Evolutionary conservation across 2,888 invertebrate species (phyloP), one percentile per base, ranked within the genome.

Genomic region (Drosophila vallismaia): DNA sequence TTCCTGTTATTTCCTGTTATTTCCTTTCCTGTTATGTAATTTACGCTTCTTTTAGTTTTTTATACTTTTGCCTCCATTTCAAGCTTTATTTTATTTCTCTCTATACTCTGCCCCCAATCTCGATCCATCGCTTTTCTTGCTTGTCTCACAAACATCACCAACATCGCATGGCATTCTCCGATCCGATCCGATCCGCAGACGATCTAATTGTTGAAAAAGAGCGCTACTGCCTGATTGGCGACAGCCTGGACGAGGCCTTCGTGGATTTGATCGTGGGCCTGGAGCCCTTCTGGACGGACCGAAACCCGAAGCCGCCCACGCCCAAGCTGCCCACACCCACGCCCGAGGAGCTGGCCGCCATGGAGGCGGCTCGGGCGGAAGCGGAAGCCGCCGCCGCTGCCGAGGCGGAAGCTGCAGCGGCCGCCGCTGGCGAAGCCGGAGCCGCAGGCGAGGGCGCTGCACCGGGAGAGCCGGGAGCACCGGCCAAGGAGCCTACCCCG

Each of bases 181-280:
- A 19, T 19, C 19, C 19, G 19, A 19, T 19, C 19, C 64, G 12
- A 57, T 45, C 24, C 52, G 7, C 72, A 96, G 96, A 96, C 94
- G 96, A 96, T 91, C 94, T 96, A 93, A 95, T 96, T 93, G 93
- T 93, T 91, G 96, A 96, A 92, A 97, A 96, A 94, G 97, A 98
- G 94, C 95, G 95, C 92, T 98, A 95, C 95, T 97, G 97, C 93
- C 94, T 95, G 92, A 96, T 98, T 93, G 96, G 97, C 89, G 96
- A 97, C 92, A 98, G 97, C 93, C 94, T 98, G 94, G 98, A 98
- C 93, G 94, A 95, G 92, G 97, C 98, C 86, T 97, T 98, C 94
- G 94, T 96, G 92, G 97, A 97, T 92, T 93, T 95, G 89, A 94
- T 94, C 90, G 93, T 93, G 59, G 94, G 94, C 77, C 93, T 94